Conservation (phyloP, 2,797 vertebrate genomes). For the Pipistrellus pipistrellus region DNA sequence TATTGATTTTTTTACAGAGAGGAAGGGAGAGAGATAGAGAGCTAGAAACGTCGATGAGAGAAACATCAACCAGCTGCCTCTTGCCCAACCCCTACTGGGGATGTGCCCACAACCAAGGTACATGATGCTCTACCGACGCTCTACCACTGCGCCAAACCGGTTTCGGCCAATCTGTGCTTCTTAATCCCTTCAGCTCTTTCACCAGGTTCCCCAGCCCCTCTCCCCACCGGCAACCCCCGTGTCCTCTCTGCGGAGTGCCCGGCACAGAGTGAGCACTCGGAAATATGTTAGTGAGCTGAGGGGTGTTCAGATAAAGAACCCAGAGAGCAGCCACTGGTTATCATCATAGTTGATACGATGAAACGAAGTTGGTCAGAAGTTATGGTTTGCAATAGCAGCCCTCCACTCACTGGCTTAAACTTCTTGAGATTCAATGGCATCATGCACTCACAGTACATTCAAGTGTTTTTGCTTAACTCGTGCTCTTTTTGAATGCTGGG, state of each 20-base stretch:
- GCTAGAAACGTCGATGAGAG: too few relatives aligned
- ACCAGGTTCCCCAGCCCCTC: background rate
- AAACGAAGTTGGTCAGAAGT: background rate
- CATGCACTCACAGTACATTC: background rate
- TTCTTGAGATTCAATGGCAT: background rate
- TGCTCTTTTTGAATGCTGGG: background rate
- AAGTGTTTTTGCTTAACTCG: background rate
- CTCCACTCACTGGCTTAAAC: background rate
- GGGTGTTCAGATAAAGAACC: background rate
- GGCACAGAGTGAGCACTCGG: background rate
- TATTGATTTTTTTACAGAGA: too few relatives aligned
- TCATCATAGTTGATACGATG: background rate
- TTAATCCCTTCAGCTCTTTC: background rate
- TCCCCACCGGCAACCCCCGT: background rate
- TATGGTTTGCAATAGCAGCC: background rate
- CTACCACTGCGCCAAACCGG: too few relatives aligned
- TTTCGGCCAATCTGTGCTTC: background rate
- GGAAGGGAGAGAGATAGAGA: too few relatives aligned
- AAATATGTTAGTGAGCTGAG: background rate
- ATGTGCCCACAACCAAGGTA: too few relatives aligned
- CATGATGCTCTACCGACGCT: too few relatives aligned
- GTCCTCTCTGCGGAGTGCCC: background rate
- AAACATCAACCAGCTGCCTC: too few relatives aligned
- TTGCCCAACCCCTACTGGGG: too few relatives aligned
- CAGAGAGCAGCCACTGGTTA: background rate